phyloP scores from a whole-genome alignment of 2,797 vertebrate species.

The Trachurus trachurus region DNA sequence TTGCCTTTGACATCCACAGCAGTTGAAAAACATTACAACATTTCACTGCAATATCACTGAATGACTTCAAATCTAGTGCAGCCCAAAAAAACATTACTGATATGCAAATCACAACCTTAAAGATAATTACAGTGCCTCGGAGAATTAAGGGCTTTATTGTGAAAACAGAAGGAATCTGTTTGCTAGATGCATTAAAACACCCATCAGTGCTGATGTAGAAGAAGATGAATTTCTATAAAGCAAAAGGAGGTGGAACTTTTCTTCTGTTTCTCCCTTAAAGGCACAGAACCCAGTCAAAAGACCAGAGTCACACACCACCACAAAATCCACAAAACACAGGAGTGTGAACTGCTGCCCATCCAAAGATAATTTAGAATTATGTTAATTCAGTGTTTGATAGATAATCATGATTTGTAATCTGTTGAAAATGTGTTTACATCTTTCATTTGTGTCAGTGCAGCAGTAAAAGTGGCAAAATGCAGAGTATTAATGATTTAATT shows the following conservation, averaged over 20 bases:
- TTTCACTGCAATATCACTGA: not conserved
- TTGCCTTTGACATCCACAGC: not conserved
- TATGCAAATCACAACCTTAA: too few species aligned
- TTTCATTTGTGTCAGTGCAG: not conserved
- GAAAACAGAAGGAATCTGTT: not conserved
- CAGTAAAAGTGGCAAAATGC: not conserved
- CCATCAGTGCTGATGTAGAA: not conserved
- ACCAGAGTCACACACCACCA: not conserved
- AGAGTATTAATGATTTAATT: not conserved
- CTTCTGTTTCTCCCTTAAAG: constrained; percentile 10
- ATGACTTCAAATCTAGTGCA: not conserved
- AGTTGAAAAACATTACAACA: not conserved
- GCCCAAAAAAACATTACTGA: too few species aligned
- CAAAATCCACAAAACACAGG: not conserved
- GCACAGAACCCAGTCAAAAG: not conserved
- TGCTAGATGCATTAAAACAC: not conserved
- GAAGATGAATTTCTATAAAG: constrained; percentile 7
- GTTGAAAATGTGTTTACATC: not conserved
- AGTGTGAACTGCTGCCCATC: too few species aligned
- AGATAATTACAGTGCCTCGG: too few species aligned
- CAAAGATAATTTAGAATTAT: too few species aligned
- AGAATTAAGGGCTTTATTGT: not conserved
- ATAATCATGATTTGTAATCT: constrained; percentile 1
- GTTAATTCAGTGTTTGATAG: not conserved
- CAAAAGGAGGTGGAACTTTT: not conserved